Evolutionary conservation across 2,113 vertebrate species (phyloP).

Genomic region (Naja naja): DNA sequence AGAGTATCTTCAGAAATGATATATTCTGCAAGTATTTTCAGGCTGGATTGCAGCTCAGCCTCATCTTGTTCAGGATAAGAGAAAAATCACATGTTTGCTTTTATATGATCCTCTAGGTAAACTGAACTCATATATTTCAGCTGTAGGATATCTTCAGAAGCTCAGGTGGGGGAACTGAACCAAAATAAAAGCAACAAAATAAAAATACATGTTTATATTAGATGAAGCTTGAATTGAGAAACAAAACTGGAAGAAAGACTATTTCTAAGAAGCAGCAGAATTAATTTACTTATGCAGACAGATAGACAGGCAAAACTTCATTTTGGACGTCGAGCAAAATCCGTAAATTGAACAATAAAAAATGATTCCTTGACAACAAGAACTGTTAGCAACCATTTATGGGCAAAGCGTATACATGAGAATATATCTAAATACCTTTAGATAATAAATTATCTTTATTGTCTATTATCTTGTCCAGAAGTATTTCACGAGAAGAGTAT

Average conservation of each 20-base stretch:
- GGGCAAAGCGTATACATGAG: neutral
- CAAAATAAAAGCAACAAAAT: neutral
- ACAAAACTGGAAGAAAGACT: neutral
- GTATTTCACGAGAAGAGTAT: no score
- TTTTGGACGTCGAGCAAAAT: neutral
- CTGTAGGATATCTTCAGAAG: neutral
- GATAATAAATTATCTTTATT: neutral
- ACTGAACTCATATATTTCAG: neutral
- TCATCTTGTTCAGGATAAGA: neutral
- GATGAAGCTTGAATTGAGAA: neutral
- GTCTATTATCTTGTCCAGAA: no score
- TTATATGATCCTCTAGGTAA: neutral
- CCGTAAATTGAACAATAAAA: neutral
- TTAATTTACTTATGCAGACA: neutral
- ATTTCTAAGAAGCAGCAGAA: neutral
- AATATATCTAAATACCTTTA: neutral
- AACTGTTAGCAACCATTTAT: neutral
- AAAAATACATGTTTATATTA: neutral
- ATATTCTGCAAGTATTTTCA: conserved; percentile 12
- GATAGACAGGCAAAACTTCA: neutral
- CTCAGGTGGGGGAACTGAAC: neutral
- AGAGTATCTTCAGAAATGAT: neutral
- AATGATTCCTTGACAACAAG: neutral
- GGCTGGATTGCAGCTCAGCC: neutral
- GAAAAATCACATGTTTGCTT: neutral